Conservation (phyloP, 2,113 vertebrate genomes). For the Capreolus pygargus region DNA sequence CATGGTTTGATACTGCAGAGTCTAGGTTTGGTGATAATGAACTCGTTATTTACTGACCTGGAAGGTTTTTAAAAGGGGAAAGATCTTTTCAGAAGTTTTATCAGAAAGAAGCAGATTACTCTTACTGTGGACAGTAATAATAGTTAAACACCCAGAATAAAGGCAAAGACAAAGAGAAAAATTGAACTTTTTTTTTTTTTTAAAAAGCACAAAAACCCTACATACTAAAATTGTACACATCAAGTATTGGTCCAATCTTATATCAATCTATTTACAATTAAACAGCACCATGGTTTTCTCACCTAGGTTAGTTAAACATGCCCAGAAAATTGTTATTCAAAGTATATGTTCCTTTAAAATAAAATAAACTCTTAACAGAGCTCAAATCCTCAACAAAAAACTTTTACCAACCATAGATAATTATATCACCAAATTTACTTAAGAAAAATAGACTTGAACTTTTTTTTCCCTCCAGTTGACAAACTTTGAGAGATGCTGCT, state of each 20-base stretch:
- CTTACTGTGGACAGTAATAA: not conserved
- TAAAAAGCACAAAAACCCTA: constrained; percentile 74
- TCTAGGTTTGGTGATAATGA: not conserved
- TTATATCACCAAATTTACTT: constrained; percentile 23
- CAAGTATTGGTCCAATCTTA: constrained; percentile 74
- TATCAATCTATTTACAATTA: constrained; percentile 68
- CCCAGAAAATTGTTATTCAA: constrained; percentile 59
- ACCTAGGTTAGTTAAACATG: constrained; percentile 60
- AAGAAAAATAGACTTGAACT: constrained; percentile 39
- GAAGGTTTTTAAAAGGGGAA: not conserved
- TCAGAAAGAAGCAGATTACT: not conserved
- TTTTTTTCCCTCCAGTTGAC: constrained; percentile 21
- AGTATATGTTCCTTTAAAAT: constrained; percentile 65
- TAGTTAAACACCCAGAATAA: constrained; percentile 51
- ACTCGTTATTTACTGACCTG: constrained; percentile 1
- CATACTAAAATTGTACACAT: constrained; percentile 75
- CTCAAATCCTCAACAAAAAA: constrained; percentile 40
- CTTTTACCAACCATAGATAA: constrained; percentile 33
- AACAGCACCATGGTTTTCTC: constrained; percentile 74
- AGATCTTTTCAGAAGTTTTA: constrained; percentile 17
- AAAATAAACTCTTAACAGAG: constrained; percentile 60
- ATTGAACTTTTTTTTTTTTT: constrained; percentile 46
- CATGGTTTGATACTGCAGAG: not conserved
- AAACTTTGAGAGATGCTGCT: constrained; percentile 33
- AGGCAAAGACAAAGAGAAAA: constrained; percentile 70